Base-by-base conservation (phyloP, 2,888 invertebrate genomes). In the Mimas tiliae region DNA sequence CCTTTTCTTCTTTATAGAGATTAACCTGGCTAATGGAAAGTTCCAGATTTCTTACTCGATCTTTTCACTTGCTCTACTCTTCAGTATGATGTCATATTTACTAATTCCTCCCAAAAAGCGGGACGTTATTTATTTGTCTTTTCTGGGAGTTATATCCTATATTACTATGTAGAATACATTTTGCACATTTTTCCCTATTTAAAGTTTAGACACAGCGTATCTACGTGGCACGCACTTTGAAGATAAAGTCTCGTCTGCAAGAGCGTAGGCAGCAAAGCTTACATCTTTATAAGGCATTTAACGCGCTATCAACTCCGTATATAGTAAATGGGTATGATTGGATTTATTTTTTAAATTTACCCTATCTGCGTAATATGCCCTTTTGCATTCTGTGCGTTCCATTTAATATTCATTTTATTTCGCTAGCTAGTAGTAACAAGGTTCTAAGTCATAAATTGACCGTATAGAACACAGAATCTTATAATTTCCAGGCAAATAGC, bases 231-330 rank as follows among this genome's bases (percentile, higher is more conserved):
- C 55, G 16, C 53, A 55, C 9, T 50, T 50, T 0, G 16, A 55
- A 38, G 16, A 38, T 55, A n/a, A 16, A 34, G 55, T 55, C 16
- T 55, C 3, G 38, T 34, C 38, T 16, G 9, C 11, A 38, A 16
- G 4, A 38, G 55, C 34, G 55, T 55, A 55, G 55, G 55, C 16
- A 55, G 55, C 7, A 16, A 38, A n/a, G 55, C 16, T 55, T 34
- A 6, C 16, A 38, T 11, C 34, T 55, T 38, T 55, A 55, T 55
- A 38, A 38, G 55, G 55, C 16, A 16, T 55, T 55, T 38, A 27
- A 34, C 34, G 34, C 34, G 55, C 55, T 38, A 55, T 55, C 11
- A 55, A 16, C 6, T 8, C 55, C 34, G 4, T 38, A 55, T 55
- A 55, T 38, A 16, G 55, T 38, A 38, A 55, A 34, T 16, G 16